Evolutionary conservation across 1,140 invertebrate species (phyloP), one percentile per base, ranked within the genome.

Genomic region (Diuraphis noxia): DNA sequence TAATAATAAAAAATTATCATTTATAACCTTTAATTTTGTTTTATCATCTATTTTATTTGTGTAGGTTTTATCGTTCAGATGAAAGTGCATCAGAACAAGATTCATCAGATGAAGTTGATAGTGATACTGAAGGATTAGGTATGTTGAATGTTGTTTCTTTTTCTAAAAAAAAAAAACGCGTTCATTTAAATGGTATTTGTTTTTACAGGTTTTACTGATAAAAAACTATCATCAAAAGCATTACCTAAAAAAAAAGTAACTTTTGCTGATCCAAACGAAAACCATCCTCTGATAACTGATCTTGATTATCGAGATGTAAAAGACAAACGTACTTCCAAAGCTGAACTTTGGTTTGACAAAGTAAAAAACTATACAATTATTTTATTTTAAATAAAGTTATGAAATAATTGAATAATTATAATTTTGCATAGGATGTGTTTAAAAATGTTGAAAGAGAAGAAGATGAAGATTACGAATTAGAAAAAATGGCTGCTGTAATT

Each of bases 311-410:
- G 96, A 36, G 96, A 97, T 91, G 96, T 96, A 92, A 95, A 96
- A 82, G 95, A 96, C 1, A 97, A 96, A 93, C 95, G 95, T 72
- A 94, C 96, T 79, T 95, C 96, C 92, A 97, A 97, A 94, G 97
- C 97, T 0, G 95, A 97, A 92, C 94, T 97, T 23, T 99, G 98
- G 98, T 99, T 98, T 94, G 96, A 97, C 93, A 97, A 98, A 94
- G 95, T 95, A 93, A 93, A 49, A 46, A 25, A 38, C 21, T 21
- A 72, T 23, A 87, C 2, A 63, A 30, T 92, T 63, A 56, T 38
- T 10, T 21, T 49, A 23, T 92, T 52, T 88, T 56, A 43, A 56
- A 43, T 46, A 30, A 9, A 7, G 34, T 79, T 81, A 81, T 81
- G 2, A 10, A 23, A 81, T 79, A 88, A 30, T 49, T 56, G 4